Conservation (phyloP, 2,888 invertebrate species). For the Acleris laterana region DNA sequence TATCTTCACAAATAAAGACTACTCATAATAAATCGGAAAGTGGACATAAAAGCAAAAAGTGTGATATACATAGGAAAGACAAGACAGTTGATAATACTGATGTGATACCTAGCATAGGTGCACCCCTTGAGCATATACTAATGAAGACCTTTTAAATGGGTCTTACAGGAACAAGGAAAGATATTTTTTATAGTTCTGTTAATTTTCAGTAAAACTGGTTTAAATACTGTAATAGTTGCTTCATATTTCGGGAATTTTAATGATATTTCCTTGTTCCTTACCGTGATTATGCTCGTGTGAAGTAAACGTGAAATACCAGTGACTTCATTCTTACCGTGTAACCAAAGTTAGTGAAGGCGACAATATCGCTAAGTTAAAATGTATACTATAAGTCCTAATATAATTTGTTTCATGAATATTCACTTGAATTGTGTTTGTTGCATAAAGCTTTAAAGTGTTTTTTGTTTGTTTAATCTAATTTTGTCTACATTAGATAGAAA, state of each 20-base stretch:
- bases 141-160: constrained; percentile 70
- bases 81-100: constrained; percentile 60
- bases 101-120: constrained; percentile 63
- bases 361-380: constrained; percentile 69
- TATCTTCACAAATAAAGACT: constrained; percentile 73
- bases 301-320: constrained; percentile 33
- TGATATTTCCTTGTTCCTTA: neutral
- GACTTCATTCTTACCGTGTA: constrained; percentile 9
- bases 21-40: constrained; percentile 77
- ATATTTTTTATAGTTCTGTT: neutral
- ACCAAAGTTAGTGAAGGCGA: constrained; percentile 57
- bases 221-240: no score
- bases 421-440: neutral
- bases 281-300: no score
- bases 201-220: neutral
- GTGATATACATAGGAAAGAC: constrained; percentile 67
- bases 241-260: neutral
- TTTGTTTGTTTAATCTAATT: constrained; percentile 42
- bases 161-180: constrained; percentile 23
- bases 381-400: constrained; percentile 48
- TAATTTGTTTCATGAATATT: constrained; percentile 41
- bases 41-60: constrained; percentile 71
- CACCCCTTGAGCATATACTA: constrained; percentile 70
- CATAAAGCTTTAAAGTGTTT: neutral
- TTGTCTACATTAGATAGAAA: constrained; percentile 66